These are phyloP conservation scores for Zosterops lateralis DNA, from an alignment of 2,113 vertebrate species.

Conservation along the genomic window DNA sequence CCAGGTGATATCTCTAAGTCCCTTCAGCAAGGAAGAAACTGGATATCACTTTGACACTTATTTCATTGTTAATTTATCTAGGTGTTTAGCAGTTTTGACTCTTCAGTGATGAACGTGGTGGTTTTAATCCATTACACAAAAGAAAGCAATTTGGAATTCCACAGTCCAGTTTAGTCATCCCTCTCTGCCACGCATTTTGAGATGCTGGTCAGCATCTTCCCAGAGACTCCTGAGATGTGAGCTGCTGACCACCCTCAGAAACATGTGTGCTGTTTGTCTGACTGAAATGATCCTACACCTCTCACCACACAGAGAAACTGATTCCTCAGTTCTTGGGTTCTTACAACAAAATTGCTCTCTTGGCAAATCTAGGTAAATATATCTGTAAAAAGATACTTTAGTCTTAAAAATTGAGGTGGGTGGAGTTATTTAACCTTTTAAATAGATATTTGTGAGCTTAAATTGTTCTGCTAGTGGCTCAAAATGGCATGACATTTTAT, in stretches of 20 bases:
- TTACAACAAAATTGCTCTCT: not conserved
- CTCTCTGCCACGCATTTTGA: not conserved
- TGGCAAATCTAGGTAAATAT: not conserved
- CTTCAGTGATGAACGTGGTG: not conserved
- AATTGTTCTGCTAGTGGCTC: not conserved
- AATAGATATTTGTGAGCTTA: not conserved
- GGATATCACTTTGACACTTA: not conserved
- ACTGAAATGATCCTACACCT: not conserved
- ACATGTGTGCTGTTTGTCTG: rapidly evolving
- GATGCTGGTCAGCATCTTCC: not conserved
- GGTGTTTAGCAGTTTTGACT: not conserved
- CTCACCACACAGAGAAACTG: not conserved
- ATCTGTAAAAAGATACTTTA: not conserved
- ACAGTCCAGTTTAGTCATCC: not conserved
- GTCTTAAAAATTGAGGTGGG: not conserved
- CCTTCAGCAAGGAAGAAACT: not conserved
- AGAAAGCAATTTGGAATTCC: not conserved
- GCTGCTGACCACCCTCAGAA: not conserved
- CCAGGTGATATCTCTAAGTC: not conserved
- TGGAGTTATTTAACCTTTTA: not conserved
- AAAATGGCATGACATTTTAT: not conserved
- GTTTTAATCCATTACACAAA: not conserved
- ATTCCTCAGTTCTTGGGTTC: not conserved
- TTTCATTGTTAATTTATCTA: not conserved
- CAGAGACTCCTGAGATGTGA: not conserved